Base-by-base conservation (phyloP, 2,113 vertebrate genomes). In the Zapus hudsonius region DNA sequence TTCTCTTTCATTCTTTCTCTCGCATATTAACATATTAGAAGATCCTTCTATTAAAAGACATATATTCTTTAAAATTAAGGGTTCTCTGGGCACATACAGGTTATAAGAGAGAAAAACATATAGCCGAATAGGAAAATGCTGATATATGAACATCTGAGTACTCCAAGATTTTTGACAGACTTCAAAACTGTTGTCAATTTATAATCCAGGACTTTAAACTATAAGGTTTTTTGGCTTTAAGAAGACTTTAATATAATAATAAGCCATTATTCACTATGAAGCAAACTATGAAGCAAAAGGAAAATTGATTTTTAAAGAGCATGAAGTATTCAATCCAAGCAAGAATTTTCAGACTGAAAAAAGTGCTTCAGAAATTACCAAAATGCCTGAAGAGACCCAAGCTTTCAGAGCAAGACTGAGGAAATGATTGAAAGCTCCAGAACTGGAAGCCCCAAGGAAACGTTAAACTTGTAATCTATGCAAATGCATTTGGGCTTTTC, bases 321-420 rank as follows among this genome's bases (percentile, higher is more conserved):
- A 15, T 57, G 27, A 96, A 94, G 13, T 91, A 94, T 78, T 92
- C 74, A 87, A 95, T 27, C 88, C 93, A 96, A 86, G 70, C 78
- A 90, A 52, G 36, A 97, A 90, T 92, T 96, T 94, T 94, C 8
- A 94, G 92, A 94, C 74, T 42, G 91, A 86, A 87, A 97, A 93
- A 97, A 97, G 96, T 96, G 91, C 52, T 89, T 96, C 84, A 87
- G 80, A 97, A 97, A 97, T 90, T 96, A 96, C 92, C 93, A 92
- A n/a, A 89, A 89, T 90, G 73, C 64, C 90, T 96, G 90, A 97
- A 97, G 95, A 96, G 89, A 96, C 66, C 89, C 70, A 95, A 80
- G 95, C 61, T 96, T 97, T 96, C 89, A 97, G 87, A 95, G 69
- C 42, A 96, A 79, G 52, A 73, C 96, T 94, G 59, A 97, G 95